These are phyloP conservation scores for Clostera curtula DNA, from an alignment of 2,888 invertebrate genomes.

Conservation along the genomic window DNA sequence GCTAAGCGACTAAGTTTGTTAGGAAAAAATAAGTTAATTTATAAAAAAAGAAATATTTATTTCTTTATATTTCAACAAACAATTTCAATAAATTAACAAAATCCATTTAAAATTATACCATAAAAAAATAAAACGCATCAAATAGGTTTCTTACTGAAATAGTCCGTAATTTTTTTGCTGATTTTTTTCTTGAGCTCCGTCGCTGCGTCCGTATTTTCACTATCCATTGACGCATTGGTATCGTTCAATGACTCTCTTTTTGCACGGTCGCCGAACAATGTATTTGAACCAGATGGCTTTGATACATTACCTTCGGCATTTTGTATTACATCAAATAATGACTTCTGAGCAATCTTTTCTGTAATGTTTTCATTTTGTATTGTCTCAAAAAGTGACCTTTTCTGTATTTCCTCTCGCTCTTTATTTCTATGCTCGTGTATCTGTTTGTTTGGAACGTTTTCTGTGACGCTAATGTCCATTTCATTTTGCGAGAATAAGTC, in stretches of 20 bases:
- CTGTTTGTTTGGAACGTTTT: constrained; percentile 30
- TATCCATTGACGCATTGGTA: constrained; percentile 16
- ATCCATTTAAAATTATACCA: constrained; percentile 2
- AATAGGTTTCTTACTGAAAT: constrained; percentile 47
- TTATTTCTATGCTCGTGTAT: background rate
- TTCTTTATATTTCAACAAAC: no score
- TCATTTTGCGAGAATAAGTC: constrained; percentile 50
- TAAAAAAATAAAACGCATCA: constrained; percentile 21
- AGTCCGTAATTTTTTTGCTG: constrained; percentile 58
- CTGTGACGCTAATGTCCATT: constrained; percentile 21
- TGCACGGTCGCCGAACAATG: constrained; percentile 22
- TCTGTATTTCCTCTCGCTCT: background rate
- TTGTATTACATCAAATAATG: constrained; percentile 18
- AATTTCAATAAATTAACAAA: no score
- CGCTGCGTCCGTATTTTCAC: constrained; percentile 24
- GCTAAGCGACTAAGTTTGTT: constrained; percentile 1
- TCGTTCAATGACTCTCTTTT: constrained; percentile 6
- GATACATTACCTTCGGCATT: constrained; percentile 12
- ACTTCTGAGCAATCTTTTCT: constrained; percentile 5
- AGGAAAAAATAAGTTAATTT: constrained; percentile 9
- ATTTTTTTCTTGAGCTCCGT: constrained; percentile 46
- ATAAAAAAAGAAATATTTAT: background rate
- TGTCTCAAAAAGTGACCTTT: no score
- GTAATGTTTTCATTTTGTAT: background rate
- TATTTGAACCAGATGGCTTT: constrained; percentile 31